Evolutionary conservation across 1,140 invertebrate genomes (phyloP).

Genomic region (Tenebrio molitor): DNA sequence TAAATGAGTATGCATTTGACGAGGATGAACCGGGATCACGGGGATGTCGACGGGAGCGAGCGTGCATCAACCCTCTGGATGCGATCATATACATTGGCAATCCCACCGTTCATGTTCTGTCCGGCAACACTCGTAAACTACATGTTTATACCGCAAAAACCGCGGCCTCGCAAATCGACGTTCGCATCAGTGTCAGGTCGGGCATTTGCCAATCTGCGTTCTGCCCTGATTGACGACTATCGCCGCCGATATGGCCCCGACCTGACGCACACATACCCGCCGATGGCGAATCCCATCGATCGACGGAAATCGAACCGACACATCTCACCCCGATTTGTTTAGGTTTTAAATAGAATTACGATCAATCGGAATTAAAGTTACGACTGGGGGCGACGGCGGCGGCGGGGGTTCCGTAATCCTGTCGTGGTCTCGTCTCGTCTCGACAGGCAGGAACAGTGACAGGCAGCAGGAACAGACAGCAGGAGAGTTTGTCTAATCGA

Average conservation of each 20-base stretch:
- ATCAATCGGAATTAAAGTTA: slow-evolving; percentile 20
- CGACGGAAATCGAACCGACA: not conserved
- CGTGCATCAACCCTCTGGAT: slow-evolving; percentile 36
- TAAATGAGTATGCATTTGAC: slow-evolving; percentile 47
- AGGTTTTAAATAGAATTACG: slow-evolving; percentile 9
- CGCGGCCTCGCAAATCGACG: slow-evolving; percentile 67
- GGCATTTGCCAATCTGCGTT: slow-evolving; percentile 66
- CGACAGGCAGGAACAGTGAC: slow-evolving; percentile 54
- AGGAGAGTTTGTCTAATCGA: slow-evolving; percentile 57
- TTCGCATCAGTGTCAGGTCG: slow-evolving; percentile 63
- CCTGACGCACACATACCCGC: slow-evolving; percentile 26
- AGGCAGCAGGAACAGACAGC: slow-evolving; percentile 51
- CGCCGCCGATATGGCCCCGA: slow-evolving; percentile 52
- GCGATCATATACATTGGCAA: slow-evolving; percentile 49
- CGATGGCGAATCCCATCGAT: slow-evolving; percentile 31
- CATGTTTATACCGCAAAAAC: slow-evolving; percentile 69
- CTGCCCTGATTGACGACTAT: slow-evolving; percentile 65
- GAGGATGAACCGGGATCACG: slow-evolving; percentile 40
- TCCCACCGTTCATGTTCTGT: slow-evolving; percentile 56
- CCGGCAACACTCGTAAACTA: slow-evolving; percentile 65
- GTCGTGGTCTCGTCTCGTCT: slow-evolving; percentile 48
- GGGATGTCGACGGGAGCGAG: slow-evolving; percentile 22
- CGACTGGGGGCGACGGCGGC: not conserved
- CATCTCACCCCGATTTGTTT: not conserved
- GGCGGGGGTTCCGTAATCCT: slow-evolving; percentile 39